Evolutionary conservation across 2,888 invertebrate genomes (phyloP).

Genomic region (Lasioglossum oenotherae): DNA sequence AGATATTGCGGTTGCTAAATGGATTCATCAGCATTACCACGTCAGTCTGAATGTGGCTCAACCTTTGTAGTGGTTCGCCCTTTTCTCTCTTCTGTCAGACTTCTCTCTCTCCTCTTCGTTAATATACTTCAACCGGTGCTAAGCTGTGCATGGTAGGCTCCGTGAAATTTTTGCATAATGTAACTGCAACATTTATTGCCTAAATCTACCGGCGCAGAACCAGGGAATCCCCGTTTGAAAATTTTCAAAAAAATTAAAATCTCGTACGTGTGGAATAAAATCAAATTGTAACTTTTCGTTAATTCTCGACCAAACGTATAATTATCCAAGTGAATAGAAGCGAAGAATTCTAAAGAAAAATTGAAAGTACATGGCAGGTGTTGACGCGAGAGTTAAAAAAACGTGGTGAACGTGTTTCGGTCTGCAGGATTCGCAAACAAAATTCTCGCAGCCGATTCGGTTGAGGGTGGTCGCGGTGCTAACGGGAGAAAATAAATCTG

Average conservation of each 20-base stretch:
- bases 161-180: neutral
- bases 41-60: constrained; percentile 79
- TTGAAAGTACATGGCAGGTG: neutral
- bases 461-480: neutral
- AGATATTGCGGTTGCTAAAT: constrained; percentile 80
- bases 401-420: neutral
- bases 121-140: constrained; percentile 16
- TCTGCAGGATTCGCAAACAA: neutral
- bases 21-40: constrained; percentile 80
- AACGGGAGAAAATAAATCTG: constrained; percentile 4
- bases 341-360: neutral
- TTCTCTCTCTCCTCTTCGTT: constrained; percentile 43
- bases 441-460: neutral
- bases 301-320: neutral
- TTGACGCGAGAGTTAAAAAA: neutral
- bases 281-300: neutral
- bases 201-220: neutral
- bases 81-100: constrained; percentile 56
- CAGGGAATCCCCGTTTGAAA: neutral
- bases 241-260: neutral
- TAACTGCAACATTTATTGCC: neutral
- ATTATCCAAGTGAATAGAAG: neutral
- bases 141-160: neutral
- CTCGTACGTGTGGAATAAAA: neutral
- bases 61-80: constrained; percentile 72